Evolutionary conservation across 1,140 invertebrate genomes (phyloP), one percentile per base, ranked within the genome.

Genomic region (Dendroctonus ponderosae): DNA sequence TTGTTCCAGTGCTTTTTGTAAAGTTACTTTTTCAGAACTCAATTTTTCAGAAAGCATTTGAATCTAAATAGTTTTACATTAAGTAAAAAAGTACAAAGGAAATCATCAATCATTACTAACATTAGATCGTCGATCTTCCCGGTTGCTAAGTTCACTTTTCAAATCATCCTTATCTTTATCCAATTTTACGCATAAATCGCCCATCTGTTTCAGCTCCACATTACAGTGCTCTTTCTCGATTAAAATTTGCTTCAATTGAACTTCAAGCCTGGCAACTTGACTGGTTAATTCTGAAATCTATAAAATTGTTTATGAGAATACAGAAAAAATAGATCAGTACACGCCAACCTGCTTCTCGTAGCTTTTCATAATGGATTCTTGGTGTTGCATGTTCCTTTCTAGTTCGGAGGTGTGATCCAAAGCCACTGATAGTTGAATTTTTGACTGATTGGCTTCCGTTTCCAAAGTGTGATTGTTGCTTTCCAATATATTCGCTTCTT

Each of bases 401-500:
- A 86, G 68, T 74, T 85, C 84, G 7, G 75, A 42, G 11, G 84
- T 72, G 51, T 81, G 80, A 72, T 85, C 82, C 12, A 80, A 78
- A 1, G 84, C 80, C 5, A 79, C 78, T 46, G 81, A 80, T 4
- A 86, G 72, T 15, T 82, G 81, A 15, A 80, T 77, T 69, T 80
- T 84, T 42, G 84, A 85, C 59, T 87, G 86, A 15, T 84, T 84
- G 7, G 87, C 85, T 77, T 89, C 87, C 61, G 81, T 85, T 75
- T 90, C 88, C 46, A 90, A 80, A 46, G 86, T 87, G 70, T 89
- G 86, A 76, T 91, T 90, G 67, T 84, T 89, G 66, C 81, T 88
- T 77, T 90, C 88, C 67, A 90, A 79, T 68, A 86, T 83, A 51
- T 85, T 87, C 4, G 87, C 86, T 79, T 91, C 88, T 44, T 87